A percentile compares a stretch with the other conserved stretches of the same genome.
phyloP scores from a whole-genome alignment of 1,140 invertebrate species.

The Macrobrachium nipponense region DNA sequence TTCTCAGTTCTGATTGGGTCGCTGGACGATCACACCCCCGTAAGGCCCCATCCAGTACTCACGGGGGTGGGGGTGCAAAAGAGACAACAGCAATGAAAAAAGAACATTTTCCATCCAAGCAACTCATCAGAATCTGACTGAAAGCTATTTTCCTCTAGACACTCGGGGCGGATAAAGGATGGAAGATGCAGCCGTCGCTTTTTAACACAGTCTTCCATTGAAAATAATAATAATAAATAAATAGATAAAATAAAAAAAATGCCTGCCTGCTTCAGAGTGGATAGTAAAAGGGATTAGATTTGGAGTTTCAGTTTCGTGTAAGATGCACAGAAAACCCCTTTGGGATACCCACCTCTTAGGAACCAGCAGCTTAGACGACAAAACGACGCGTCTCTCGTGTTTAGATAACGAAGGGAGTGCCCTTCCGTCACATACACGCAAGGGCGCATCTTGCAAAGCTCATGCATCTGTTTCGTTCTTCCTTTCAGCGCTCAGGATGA shows the following conservation, averaged over 20 bases:
- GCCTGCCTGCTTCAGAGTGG: neutral
- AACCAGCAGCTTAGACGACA: neutral
- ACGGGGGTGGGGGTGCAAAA: neutral
- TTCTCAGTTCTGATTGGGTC: conserved; percentile 55
- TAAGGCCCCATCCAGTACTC: conserved; percentile 23
- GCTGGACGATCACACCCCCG: conserved; percentile 23
- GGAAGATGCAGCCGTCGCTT: too few species aligned
- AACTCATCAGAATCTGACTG: too few species aligned
- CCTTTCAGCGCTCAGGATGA: conserved; percentile 1
- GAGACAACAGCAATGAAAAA: too few species aligned
- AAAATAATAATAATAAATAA: too few species aligned
- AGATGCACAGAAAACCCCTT: conserved; percentile 31
- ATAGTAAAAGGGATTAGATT: conserved; percentile 2
- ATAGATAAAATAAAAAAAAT: too few species aligned
- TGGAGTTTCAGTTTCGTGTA: conserved; percentile 15
- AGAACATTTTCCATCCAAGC: too few species aligned
- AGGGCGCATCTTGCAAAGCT: conserved; percentile 7
- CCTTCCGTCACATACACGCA: neutral
- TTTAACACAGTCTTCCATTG: too few species aligned
- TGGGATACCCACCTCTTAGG: conserved; percentile 48
- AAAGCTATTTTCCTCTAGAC: too few species aligned
- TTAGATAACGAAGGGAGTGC: too few species aligned
- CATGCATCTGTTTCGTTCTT: conserved; percentile 35
- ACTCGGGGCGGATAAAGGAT: too few species aligned
- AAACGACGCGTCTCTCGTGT: too few species aligned